A percentile compares a stretch with the other conserved stretches of the same genome.
Conservation (phyloP, 1,140 invertebrate genomes). For the Lordiphosa mommai region DNA sequence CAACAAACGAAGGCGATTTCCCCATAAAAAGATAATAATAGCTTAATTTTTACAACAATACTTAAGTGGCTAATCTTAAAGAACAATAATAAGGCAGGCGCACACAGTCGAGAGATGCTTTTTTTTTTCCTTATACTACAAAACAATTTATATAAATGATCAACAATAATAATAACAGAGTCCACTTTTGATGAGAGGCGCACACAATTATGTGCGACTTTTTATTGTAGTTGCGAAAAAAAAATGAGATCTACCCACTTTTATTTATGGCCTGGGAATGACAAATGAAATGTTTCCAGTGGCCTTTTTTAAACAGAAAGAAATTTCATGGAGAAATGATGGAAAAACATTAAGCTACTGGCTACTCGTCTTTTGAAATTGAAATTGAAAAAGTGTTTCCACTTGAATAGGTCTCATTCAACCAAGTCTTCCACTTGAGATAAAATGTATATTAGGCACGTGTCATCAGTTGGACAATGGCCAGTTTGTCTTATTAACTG, state of each 20-base stretch:
- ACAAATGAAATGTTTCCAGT: conserved; percentile 1
- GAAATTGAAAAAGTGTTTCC: too few species aligned
- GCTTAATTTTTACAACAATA: background rate
- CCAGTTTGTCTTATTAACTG: conserved; percentile 1
- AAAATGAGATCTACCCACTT: background rate
- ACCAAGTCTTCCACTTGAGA: background rate
- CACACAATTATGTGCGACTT: conserved; percentile 20
- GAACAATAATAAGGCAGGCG: conserved; percentile 14
- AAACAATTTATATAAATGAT: conserved; percentile 43
- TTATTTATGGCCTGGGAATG: conserved; percentile 13
- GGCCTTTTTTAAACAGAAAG: background rate
- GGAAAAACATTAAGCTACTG: too few species aligned
- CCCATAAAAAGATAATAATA: background rate
- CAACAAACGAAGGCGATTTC: too few species aligned
- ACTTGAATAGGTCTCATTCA: background rate
- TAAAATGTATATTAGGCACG: conserved; percentile 23
- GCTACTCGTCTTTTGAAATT: too few species aligned
- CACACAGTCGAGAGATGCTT: conserved; percentile 20
- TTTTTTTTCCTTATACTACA: conserved; percentile 22
- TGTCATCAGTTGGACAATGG: conserved; percentile 14
- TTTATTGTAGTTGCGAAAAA: conserved; percentile 2
- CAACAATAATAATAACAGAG: conserved; percentile 1
- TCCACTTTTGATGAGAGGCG: conserved; percentile 13
- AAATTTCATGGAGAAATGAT: background rate
- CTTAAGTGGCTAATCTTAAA: conserved; percentile 26